These are phyloP conservation scores for Hippopotamyrus pictus DNA, from an alignment of 2,797 vertebrate genomes.

Conservation along the genomic window DNA sequence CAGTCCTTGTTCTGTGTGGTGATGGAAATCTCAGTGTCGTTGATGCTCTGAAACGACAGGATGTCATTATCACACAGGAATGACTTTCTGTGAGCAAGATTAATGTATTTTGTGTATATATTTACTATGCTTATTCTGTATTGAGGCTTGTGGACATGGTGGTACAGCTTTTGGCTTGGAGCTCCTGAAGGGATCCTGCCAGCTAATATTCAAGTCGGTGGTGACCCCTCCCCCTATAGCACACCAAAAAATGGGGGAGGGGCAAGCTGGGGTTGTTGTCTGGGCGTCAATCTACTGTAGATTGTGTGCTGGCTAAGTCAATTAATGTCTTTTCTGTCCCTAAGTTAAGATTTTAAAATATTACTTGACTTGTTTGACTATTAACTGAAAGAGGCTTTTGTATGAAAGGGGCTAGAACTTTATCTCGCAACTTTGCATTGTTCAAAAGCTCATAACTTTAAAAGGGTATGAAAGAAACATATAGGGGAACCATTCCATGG, in stretches of 20 bases:
- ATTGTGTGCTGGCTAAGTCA: background rate
- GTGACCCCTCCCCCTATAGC: background rate
- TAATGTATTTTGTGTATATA: background rate
- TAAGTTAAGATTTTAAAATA: background rate
- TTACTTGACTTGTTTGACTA: background rate
- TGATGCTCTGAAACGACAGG: slow-evolving; percentile 68
- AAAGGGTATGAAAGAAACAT: background rate
- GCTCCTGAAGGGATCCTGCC: background rate
- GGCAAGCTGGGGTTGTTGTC: background rate
- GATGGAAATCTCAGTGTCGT: slow-evolving; percentile 81
- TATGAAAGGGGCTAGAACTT: background rate
- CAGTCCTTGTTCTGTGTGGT: slow-evolving; percentile 95
- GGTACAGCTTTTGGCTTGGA: background rate
- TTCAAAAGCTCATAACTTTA: background rate
- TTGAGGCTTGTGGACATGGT: background rate
- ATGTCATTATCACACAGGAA: background rate
- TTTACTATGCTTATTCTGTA: background rate
- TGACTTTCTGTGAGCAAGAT: background rate
- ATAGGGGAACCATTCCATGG: background rate
- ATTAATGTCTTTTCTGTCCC: background rate
- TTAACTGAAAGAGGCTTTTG: background rate
- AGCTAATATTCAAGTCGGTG: background rate
- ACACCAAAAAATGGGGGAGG: background rate
- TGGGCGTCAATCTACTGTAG: background rate
- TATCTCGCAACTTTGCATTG: background rate